Conservation (phyloP, 23 tunicate genomes). For the Halocynthia aurantium region DNA sequence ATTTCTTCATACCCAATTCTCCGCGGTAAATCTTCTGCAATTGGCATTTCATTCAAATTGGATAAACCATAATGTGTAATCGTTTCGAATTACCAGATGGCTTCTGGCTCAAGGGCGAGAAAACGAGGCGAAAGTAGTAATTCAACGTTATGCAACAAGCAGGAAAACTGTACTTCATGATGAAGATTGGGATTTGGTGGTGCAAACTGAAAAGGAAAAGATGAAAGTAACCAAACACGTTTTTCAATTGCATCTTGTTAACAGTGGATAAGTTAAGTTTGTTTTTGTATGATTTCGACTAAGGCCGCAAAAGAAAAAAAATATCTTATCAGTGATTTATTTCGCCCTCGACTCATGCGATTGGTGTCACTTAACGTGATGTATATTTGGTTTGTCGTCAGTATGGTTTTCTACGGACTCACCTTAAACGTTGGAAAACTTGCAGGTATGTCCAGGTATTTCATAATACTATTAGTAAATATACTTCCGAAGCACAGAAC, state of each 20-base stretch:
- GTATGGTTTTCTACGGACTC: slow-evolving; percentile 68
- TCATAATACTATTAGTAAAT: not conserved
- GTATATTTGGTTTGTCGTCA: slow-evolving; percentile 44
- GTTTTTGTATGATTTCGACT: not conserved
- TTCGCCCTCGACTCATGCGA: slow-evolving; percentile 37
- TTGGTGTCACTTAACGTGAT: slow-evolving; percentile 28
- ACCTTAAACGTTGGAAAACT: slow-evolving; percentile 51
- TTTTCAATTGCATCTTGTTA: not conserved
- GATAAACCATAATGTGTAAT: not conserved
- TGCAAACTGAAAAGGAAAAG: slow-evolving; percentile 34
- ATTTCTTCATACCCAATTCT: slow-evolving; percentile 49
- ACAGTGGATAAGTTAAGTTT: not conserved
- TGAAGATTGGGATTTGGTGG: slow-evolving; percentile 52
- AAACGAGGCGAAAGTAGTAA: slow-evolving; percentile 36
- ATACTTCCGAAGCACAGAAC: too few species aligned
- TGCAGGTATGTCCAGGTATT: slow-evolving; percentile 24
- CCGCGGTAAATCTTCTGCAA: slow-evolving; percentile 36
- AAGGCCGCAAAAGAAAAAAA: slow-evolving; percentile 7
- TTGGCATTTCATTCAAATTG: not conserved
- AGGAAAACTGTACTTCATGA: slow-evolving; percentile 27
- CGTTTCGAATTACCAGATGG: slow-evolving; percentile 36
- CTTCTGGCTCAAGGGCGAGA: slow-evolving; percentile 26
- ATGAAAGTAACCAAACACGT: slow-evolving; percentile 1
- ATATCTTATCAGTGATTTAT: slow-evolving; percentile 37
- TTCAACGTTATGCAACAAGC: slow-evolving; percentile 41